Evolutionary conservation across 2,797 vertebrate species (phyloP).

Genomic region (Sebastes elongatus): DNA sequence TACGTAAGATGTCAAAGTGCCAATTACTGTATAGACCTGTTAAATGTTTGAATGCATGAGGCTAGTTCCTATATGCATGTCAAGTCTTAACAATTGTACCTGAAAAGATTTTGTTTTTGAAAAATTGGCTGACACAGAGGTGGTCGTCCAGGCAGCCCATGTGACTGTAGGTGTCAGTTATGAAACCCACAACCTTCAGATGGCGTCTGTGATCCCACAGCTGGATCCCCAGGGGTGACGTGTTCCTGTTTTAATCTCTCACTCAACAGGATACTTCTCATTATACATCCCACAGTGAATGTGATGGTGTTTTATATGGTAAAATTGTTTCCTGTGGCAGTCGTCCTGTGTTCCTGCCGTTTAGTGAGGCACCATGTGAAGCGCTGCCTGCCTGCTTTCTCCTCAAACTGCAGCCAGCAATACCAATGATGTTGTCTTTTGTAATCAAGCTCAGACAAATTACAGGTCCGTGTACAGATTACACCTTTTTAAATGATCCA

Average conservation of each 20-base stretch:
- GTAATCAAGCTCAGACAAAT: constrained; percentile 79
- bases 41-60: not conserved
- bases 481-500: not conserved
- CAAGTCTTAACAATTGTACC: not conserved
- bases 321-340: constrained; percentile 69
- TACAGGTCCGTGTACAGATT: constrained; percentile 75
- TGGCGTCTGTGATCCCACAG: constrained; percentile 77
- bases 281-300: not conserved
- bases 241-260: constrained; percentile 11
- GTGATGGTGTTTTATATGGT: not conserved
- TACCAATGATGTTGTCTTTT: constrained; percentile 74
- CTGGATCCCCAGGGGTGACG: constrained; percentile 71
- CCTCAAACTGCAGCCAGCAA: constrained; percentile 80
- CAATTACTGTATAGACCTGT: not conserved
- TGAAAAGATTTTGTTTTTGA: not conserved
- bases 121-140: constrained; percentile 3
- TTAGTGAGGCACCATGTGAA: constrained; percentile 70
- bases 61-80: not conserved
- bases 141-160: constrained; percentile 64
- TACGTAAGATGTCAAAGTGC: constrained; percentile 67
- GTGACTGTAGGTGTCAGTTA: constrained; percentile 77
- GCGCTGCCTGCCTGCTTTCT: constrained; percentile 83
- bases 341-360: constrained; percentile 63
- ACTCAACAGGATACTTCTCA: not conserved
- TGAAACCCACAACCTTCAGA: constrained; percentile 73